Base-by-base conservation (phyloP, 2,888 invertebrate species). In the Limnephilus rhombicus region DNA sequence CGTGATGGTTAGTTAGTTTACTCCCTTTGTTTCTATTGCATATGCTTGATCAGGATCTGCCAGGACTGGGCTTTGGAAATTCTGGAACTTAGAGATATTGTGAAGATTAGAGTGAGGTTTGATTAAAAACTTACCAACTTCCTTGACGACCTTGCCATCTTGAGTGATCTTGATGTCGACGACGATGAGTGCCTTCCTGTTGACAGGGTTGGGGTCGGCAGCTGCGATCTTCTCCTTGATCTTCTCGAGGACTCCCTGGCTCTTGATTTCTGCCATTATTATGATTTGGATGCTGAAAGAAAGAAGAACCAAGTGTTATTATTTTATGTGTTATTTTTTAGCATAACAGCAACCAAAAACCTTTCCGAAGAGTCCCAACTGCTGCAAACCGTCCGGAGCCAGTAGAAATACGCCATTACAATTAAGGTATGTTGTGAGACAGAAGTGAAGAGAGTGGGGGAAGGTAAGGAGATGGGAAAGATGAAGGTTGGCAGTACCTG, bases 161-260 rank as follows among this genome's bases (percentile, higher is more conserved):
- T 91, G 90, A 29, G 92, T 93, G 88, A 94, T 90, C 85, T 91
- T 89, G 92, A 94, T 68, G 37, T 88, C 87, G 91, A 92, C 91
- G 29, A 93, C 93, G 83, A 83, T 80, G 18, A 93, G 86, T 3
- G 88, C 91, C 37, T 91, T 94, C 45, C 93, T 90, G 41, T 93
- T 93, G 80, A 89, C 88, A 18, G 93, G 91, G 37, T 93, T 88
- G 9, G 92, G 93, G 89, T 94, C 93, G 18, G 93, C 93, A 3
- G 93, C 92, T 24, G 93, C 93, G 24, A 92, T 89, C 88, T 91
- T 92, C 90, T 90, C 93, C 92, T 93, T 93, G 49, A 93, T 93
- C 91, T 92, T 92, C 81, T 90, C 89, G 53, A 94, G 18, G n/a
- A 68, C 68, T 9, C 68, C 68, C 68, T 68, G 68, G 68, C 68